Evolutionary conservation across 2,888 invertebrate species (phyloP).

Genomic region (Drosophila acutilabella): DNA sequence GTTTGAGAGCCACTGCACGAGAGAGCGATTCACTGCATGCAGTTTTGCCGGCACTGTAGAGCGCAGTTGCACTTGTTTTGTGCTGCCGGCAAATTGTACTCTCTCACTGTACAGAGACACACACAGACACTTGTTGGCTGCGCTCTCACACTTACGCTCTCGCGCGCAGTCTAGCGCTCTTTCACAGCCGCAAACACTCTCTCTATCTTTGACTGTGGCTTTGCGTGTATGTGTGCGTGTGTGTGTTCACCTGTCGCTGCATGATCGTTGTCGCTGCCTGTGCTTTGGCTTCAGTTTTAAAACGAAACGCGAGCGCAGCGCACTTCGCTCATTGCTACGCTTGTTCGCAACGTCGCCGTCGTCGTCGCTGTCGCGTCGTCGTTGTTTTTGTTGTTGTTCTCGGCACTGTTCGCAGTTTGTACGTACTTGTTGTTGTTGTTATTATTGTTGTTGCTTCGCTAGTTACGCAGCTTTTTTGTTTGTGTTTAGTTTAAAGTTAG

Average conservation of each 20-base stretch:
- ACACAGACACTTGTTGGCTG: background rate
- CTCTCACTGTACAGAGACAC: background rate
- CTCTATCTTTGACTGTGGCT: slow-evolving; percentile 1
- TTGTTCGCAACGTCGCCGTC: slow-evolving; percentile 38
- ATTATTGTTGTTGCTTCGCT: slow-evolving; percentile 24
- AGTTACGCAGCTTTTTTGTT: slow-evolving; percentile 35
- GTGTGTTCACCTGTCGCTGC: slow-evolving; percentile 45
- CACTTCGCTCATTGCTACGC: slow-evolving; percentile 46
- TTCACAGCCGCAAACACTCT: slow-evolving; percentile 1
- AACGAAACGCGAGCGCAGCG: slow-evolving; percentile 65
- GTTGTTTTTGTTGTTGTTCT: slow-evolving; percentile 1
- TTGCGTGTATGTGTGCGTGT: slow-evolving; percentile 1
- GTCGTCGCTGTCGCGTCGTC: slow-evolving; percentile 14
- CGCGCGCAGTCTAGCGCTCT: slow-evolving; percentile 2
- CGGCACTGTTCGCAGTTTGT: slow-evolving; percentile 23
- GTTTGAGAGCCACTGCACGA: slow-evolving; percentile 43
- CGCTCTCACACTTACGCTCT: slow-evolving; percentile 21
- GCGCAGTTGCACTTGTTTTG: slow-evolving; percentile 34
- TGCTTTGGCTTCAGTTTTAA: slow-evolving; percentile 54
- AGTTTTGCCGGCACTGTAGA: slow-evolving; percentile 40
- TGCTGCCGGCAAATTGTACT: slow-evolving; percentile 10
- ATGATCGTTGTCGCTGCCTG: slow-evolving; percentile 36
- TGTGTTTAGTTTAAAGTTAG: slow-evolving; percentile 44
- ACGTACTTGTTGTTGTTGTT: slow-evolving; percentile 21
- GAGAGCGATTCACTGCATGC: slow-evolving; percentile 1